Conservation (phyloP, 2,113 vertebrate species). For the Cinclus mexicanus region DNA sequence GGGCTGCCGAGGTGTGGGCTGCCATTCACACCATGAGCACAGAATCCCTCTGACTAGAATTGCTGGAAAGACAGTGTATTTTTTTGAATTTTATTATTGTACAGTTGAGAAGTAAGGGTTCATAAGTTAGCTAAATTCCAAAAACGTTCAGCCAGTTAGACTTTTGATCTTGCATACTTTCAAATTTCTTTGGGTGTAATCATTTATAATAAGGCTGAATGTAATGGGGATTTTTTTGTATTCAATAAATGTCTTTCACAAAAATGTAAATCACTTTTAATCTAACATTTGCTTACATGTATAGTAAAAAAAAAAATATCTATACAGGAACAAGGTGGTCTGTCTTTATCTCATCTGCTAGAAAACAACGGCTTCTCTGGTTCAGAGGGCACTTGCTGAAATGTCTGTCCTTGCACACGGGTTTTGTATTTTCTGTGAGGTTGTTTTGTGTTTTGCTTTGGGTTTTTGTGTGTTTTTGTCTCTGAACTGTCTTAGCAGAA, state of each 20-base stretch:
- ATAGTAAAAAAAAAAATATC: conserved; percentile 1
- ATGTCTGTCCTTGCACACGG: not conserved
- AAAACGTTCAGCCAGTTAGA: conserved; percentile 57
- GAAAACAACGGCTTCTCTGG: not conserved
- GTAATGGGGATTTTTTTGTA: conserved; percentile 55
- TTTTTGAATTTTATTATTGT: conserved; percentile 58
- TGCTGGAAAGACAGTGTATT: conserved; percentile 52
- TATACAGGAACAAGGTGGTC: not conserved
- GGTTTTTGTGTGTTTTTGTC: not conserved
- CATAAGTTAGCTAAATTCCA: conserved; percentile 19
- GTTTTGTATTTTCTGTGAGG: not conserved
- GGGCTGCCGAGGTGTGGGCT: conserved; percentile 11
- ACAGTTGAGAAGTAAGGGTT: conserved; percentile 44
- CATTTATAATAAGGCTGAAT: conserved; percentile 57
- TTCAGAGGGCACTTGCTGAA: not conserved
- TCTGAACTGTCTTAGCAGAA: not conserved
- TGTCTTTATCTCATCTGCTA: not conserved
- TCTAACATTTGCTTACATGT: conserved; percentile 33
- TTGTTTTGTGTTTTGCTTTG: not conserved
- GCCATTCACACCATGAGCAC: not conserved
- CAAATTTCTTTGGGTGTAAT: conserved; percentile 44
- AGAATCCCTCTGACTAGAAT: conserved; percentile 32
- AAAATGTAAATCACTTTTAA: conserved; percentile 54
- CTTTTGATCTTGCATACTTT: not conserved
- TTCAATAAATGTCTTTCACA: conserved; percentile 70